Evolutionary conservation across 2,888 invertebrate species (phyloP).

Genomic region (Ophioninae sp.): DNA sequence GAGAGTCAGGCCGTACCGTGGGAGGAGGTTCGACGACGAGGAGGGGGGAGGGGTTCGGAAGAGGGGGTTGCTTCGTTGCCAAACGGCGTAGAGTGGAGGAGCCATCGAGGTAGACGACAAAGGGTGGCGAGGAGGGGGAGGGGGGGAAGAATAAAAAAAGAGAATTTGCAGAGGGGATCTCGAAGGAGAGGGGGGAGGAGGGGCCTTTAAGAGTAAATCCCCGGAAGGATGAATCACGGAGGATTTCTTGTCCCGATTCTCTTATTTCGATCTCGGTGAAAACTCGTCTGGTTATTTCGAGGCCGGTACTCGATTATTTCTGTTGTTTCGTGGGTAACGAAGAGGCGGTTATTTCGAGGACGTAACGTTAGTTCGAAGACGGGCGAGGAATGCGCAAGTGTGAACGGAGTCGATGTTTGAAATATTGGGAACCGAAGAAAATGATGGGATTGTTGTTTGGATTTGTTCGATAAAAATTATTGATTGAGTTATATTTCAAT

Average conservation of each 20-base stretch:
- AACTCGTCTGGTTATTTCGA: too few relatives aligned
- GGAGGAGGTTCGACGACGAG: not conserved
- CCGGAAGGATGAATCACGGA: constrained; percentile 61
- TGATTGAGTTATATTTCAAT: too few relatives aligned
- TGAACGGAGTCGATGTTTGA: too few relatives aligned
- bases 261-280: too few relatives aligned
- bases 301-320: too few relatives aligned
- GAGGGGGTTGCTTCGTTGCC: not conserved
- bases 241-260: constrained; percentile 23
- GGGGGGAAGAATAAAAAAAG: not conserved
- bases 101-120: not conserved
- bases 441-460: too few relatives aligned
- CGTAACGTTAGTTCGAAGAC: too few relatives aligned
- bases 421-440: too few relatives aligned
- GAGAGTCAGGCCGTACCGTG: constrained; percentile 4
- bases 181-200: not conserved
- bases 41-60: constrained; percentile 2
- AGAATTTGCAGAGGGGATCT: not conserved
- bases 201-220: not conserved
- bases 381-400: too few relatives aligned
- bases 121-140: not conserved
- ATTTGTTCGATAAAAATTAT: too few relatives aligned
- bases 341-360: too few relatives aligned
- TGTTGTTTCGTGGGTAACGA: too few relatives aligned
- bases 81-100: not conserved